Evolutionary conservation across 2,888 invertebrate species (phyloP).

Genomic region (Lasioglossum morio): DNA sequence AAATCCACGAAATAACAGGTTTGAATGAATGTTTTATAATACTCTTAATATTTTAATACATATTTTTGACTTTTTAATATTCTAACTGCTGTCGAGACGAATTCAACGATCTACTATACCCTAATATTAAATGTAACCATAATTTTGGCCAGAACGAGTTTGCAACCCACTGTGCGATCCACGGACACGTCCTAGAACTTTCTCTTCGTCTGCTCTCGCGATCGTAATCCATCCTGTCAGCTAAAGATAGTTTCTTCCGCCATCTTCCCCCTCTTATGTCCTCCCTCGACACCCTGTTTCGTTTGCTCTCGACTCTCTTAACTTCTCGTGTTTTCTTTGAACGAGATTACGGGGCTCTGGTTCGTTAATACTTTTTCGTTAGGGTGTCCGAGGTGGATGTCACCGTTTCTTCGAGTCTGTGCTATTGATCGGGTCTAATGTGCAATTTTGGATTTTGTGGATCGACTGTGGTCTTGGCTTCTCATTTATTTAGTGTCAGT

Average conservation of each 20-base stretch:
- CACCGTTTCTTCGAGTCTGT: neutral
- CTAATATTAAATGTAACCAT: neutral
- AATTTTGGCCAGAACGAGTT: neutral
- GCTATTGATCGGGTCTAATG: neutral
- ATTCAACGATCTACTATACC: neutral
- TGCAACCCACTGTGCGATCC: neutral
- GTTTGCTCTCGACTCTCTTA: constrained; percentile 3
- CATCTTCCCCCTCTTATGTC: neutral
- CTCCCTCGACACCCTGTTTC: neutral
- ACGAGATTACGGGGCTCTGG: neutral
- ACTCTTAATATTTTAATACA: no score
- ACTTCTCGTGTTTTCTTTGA: constrained; percentile 1
- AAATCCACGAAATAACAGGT: no score
- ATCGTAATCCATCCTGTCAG: constrained; percentile 11
- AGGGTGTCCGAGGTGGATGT: neutral
- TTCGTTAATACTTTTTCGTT: constrained; percentile 4
- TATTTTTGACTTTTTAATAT: neutral
- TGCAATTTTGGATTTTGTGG: neutral
- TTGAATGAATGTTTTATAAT: no score
- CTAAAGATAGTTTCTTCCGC: neutral
- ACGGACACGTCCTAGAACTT: neutral
- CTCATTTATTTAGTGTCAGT: neutral
- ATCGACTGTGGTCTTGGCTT: neutral
- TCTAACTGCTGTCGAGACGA: neutral
- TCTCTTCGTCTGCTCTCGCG: neutral